Evolutionary conservation across 2,888 invertebrate species (phyloP), one percentile per base, ranked within the genome.

Genomic region (Helicoverpa assulta): DNA sequence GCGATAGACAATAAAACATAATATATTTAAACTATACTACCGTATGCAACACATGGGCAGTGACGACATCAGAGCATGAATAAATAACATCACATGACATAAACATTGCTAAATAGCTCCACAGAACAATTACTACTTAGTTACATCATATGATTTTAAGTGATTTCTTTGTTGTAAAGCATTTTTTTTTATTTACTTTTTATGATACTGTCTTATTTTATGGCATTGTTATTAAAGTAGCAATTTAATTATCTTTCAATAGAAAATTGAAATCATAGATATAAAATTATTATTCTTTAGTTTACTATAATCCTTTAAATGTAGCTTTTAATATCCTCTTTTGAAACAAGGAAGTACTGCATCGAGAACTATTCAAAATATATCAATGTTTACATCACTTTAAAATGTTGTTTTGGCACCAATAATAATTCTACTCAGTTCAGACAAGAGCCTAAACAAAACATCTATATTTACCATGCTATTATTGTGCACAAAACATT

Each of bases 351-450:
- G 21, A 47, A 1, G 40, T 40, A 14, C 29, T 8, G 1, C 33
- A 29, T 16, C 8, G n/a, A 47, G 47, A 5, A 37, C 56, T 67
- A 71, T 62, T 64, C 57, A n/a, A n/a, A 47, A 47, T n/a, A 7
- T 71, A 74, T 10, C 59, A 60, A 57, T 80, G 82, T 80, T 78
- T 75, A 82, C 75, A 78, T 65, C 50, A 58, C 50, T 37, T 8
- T 53, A 43, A 47, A 33, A 26, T 60, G n/a, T 52, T 62, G 52
- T 67, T 70, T 78, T 69, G 70, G 67, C 64, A 78, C 68, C 56
- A 47, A n/a, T 43, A 65, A 33, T 60, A 29, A n/a, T 60, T 51
- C 21, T 29, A 62, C 16, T 52, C n/a, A 64, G 6, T 26, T 40
- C 21, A 52, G 40, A 65, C 29, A 54, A 59, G 57, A n/a, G 16